Evolutionary conservation across 2,888 invertebrate species (phyloP).

Genomic region (Sturmia bella): DNA sequence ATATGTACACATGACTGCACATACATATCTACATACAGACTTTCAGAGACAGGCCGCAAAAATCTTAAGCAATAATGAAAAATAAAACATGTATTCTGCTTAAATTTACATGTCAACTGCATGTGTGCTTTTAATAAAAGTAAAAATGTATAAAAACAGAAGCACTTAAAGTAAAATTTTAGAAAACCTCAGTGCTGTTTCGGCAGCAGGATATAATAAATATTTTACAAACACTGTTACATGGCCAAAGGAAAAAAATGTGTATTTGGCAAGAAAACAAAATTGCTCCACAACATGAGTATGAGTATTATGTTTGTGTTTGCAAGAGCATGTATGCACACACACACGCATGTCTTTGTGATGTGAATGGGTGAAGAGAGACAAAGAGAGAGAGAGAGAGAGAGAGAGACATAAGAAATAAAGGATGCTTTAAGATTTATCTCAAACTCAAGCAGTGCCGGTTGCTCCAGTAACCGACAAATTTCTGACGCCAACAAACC

Average conservation of each 20-base stretch:
- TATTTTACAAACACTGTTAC: not conserved
- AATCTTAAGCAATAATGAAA: not conserved
- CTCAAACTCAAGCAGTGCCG: conserved; percentile 50
- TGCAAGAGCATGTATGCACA: not conserved
- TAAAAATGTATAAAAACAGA: not conserved
- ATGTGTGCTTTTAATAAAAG: not conserved
- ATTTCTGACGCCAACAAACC: conserved; percentile 58
- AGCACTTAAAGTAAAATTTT: not conserved
- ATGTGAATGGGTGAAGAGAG: not conserved
- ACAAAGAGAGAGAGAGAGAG: not conserved
- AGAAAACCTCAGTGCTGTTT: conserved; percentile 19
- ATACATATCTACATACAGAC: too few relatives aligned
- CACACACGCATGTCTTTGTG: not conserved
- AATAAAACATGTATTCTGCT: not conserved
- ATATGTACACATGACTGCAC: not conserved
- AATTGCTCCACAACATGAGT: not conserved
- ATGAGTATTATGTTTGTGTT: not conserved
- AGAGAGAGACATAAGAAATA: not conserved
- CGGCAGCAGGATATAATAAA: conserved; percentile 19
- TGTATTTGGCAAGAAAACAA: conserved; percentile 36
- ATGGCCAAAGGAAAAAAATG: not conserved
- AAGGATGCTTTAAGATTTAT: conserved; percentile 54
- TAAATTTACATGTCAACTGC: conserved; percentile 4
- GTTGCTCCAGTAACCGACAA: conserved; percentile 65
- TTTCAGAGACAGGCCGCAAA: not conserved